phyloP scores from a whole-genome alignment of 1,140 invertebrate genomes.

The Microplitis demolitor region DNA sequence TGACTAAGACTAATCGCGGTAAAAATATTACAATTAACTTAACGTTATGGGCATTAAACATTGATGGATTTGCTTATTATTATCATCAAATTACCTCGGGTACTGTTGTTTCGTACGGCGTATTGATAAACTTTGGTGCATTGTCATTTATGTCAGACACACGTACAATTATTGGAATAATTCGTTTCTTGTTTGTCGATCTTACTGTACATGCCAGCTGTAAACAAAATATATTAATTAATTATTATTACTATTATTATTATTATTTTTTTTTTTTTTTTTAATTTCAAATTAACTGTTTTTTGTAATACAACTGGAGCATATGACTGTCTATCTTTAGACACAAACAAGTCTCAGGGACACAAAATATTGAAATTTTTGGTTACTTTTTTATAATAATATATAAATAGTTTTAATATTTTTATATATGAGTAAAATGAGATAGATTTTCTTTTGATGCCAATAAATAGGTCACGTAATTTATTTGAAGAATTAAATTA shows the following conservation, averaged over 20 bases:
- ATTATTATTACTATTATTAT: too few species aligned
- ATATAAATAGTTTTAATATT: too few species aligned
- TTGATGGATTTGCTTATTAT: constrained; percentile 33
- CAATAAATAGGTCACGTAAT: too few species aligned
- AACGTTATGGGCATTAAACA: background rate
- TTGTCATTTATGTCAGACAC: constrained; percentile 92
- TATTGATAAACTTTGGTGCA: constrained; percentile 77
- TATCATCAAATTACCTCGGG: constrained; percentile 72
- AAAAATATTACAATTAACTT: background rate
- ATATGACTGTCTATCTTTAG: background rate
- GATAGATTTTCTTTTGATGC: too few species aligned
- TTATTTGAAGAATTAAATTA: too few species aligned
- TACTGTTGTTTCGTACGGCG: constrained; percentile 80
- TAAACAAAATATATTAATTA: constrained; percentile 40
- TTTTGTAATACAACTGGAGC: background rate
- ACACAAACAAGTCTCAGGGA: too few species aligned
- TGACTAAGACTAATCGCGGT: background rate
- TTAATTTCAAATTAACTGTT: too few species aligned
- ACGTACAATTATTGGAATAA: constrained; percentile 85
- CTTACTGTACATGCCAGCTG: constrained; percentile 81
- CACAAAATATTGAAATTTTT: too few species aligned
- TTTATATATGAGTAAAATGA: too few species aligned
- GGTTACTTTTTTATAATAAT: too few species aligned
- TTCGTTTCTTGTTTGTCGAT: constrained; percentile 75
- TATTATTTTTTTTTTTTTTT: too few species aligned